Conservation (phyloP, 2,797 vertebrate genomes). For the Eutrigla gurnardus region DNA sequence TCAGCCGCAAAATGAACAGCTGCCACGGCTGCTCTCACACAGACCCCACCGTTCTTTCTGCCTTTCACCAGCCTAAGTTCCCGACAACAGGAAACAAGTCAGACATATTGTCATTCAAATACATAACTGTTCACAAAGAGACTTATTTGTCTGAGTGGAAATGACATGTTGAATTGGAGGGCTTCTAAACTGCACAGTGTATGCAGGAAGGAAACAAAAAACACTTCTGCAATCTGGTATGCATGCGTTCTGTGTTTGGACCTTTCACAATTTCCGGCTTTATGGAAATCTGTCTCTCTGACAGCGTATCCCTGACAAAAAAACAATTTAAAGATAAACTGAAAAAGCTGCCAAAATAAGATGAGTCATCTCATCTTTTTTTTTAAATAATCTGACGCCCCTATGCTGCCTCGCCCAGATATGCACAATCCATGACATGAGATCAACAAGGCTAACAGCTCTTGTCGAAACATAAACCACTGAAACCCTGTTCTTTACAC, state of each 20-base stretch:
- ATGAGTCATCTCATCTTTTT: background rate
- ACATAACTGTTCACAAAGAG: constrained; percentile 43
- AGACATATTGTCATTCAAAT: constrained; percentile 70
- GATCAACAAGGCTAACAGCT: background rate
- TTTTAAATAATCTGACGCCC: background rate
- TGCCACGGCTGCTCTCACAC: constrained; percentile 85
- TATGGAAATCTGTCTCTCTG: background rate
- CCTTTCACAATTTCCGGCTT: background rate
- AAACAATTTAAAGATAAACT: background rate
- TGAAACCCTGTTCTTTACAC: constrained; percentile 8
- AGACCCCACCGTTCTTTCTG: constrained; percentile 75
- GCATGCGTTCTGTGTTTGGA: constrained; percentile 1
- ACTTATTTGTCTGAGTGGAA: constrained; percentile 36
- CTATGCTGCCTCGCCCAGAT: background rate
- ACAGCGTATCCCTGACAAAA: background rate
- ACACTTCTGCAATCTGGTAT: background rate
- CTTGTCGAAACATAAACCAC: constrained; percentile 5
- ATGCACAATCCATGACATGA: background rate
- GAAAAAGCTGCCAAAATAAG: background rate
- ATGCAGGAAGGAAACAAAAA: constrained; percentile 22
- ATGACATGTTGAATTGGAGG: constrained; percentile 35
- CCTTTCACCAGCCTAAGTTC: constrained; percentile 44
- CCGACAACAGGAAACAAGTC: constrained; percentile 67
- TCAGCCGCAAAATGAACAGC: constrained; percentile 93
- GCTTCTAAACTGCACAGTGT: constrained; percentile 15